Conservation (phyloP, 2,888 invertebrate species). For the Idaea aversata region DNA sequence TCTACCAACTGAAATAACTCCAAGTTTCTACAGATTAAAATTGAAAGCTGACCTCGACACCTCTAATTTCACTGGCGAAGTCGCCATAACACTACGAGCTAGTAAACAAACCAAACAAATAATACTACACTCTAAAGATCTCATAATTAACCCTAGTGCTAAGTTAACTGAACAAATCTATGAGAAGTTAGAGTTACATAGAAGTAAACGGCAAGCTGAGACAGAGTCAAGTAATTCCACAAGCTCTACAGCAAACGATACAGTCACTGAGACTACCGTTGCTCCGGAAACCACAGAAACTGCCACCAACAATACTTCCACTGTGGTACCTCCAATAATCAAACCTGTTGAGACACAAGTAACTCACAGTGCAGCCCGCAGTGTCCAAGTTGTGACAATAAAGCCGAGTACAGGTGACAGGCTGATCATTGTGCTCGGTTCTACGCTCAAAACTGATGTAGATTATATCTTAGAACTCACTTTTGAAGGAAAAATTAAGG, state of each 20-base stretch:
- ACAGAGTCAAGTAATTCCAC: conserved; percentile 11
- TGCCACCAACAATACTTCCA: conserved; percentile 20
- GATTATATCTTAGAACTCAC: conserved; percentile 80
- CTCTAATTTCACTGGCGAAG: conserved; percentile 64
- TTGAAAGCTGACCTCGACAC: conserved; percentile 75
- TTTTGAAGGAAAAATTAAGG: conserved; percentile 78
- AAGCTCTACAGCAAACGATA: conserved; percentile 21
- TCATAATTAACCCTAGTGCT: conserved; percentile 56
- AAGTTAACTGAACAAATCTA: conserved; percentile 71
- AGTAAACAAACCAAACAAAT: conserved; percentile 60
- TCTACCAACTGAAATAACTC: conserved; percentile 72
- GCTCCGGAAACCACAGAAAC: conserved; percentile 26
- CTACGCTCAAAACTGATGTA: conserved; percentile 62
- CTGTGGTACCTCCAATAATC: conserved; percentile 18
- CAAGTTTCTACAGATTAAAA: conserved; percentile 79
- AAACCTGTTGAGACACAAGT: conserved; percentile 52
- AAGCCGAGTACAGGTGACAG: conserved; percentile 57
- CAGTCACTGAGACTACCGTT: conserved; percentile 18
- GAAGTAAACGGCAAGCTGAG: conserved; percentile 43
- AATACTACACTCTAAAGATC: conserved; percentile 75
- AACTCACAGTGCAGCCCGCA: conserved; percentile 60
- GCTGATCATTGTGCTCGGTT: conserved; percentile 52
- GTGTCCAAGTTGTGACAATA: conserved; percentile 57
- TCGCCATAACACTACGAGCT: conserved; percentile 71
- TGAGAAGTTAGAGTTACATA: conserved; percentile 53